Base-by-base conservation (phyloP, 2,888 invertebrate genomes). In the Miltochrista miniata region DNA sequence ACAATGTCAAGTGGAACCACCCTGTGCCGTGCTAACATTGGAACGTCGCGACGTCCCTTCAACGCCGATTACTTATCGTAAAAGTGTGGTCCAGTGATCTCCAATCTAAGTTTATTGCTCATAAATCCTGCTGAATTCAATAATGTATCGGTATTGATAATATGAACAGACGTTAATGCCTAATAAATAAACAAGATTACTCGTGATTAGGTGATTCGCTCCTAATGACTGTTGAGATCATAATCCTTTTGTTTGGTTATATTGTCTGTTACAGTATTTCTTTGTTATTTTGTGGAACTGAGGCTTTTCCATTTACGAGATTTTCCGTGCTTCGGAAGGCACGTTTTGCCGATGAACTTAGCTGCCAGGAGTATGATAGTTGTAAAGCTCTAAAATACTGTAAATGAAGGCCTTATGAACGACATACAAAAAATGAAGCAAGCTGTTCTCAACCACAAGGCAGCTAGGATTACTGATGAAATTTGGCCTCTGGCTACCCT, bases 11-110 rank as follows among this genome's bases (percentile, higher is more conserved):
- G 13, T 76, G 68, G 72, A 76, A 68, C 11, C 3, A 31, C 11
- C 5, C 11, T 11, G 2, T 31, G 31, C 72, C 66, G 71, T 66
- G 72, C 80, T 75, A 81, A 85, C 80, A 80, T 74, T 69, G 71
- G 68, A 68, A 71, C 36, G 15, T 12, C 70, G 18, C 18, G 14
- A 13, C 70, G 69, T 68, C 71, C 76, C 79, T 79, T 81, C 75
- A 64, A 70, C 72, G 75, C 69, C 87, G 85, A 90, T 90, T 90
- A 87, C 85, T 81, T 81, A 83, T 89, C 90, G 82, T 90, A 90
- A 90, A 90, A 83, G 61, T 72, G 79, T 78, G 83, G 83, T 83
- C 87, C 82, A 76, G 77, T 81, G 88, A 90, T 90, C 90, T 86
- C 86, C 87, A 90, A 90, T 90, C 89, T 83, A 75, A 41, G 76